Conservation (phyloP, 2,797 vertebrate species). For the Avahi laniger region DNA sequence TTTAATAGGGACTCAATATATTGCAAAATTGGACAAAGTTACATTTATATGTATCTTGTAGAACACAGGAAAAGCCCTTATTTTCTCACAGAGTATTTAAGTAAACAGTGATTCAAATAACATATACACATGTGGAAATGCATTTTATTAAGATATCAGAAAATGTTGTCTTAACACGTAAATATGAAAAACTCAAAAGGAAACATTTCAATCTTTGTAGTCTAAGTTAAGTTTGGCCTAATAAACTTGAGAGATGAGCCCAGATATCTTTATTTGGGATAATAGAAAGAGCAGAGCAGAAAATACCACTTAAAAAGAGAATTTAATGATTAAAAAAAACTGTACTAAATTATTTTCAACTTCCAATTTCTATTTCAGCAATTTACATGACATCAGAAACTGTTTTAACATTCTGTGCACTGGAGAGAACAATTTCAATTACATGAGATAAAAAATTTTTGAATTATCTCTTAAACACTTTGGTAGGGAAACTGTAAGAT, state of each 20-base stretch:
- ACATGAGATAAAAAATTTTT: conserved; percentile 54
- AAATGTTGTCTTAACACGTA: not conserved
- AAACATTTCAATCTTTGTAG: not conserved
- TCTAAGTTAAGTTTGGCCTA: conserved; percentile 1
- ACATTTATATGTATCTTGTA: not conserved
- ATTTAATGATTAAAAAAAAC: conserved; percentile 18
- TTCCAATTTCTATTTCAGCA: conserved; percentile 65
- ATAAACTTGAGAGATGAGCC: not conserved
- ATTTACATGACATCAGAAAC: conserved; percentile 57
- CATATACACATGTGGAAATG: not conserved
- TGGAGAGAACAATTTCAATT: conserved; percentile 59
- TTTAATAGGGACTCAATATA: not conserved
- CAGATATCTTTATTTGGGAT: not conserved
- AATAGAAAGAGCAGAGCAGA: conserved; percentile 32
- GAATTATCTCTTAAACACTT: conserved; percentile 65
- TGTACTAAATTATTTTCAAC: conserved; percentile 32
- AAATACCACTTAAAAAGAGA: conserved; percentile 21
- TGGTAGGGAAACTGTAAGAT: conserved; percentile 63
- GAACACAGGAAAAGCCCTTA: not conserved
- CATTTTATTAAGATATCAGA: conserved; percentile 47
- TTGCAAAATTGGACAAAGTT: not conserved
- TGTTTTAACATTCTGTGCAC: conserved; percentile 54
- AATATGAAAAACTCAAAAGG: conserved; percentile 21
- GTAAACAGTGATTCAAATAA: conserved; percentile 32
- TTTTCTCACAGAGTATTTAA: not conserved